These are phyloP conservation scores for Bombycilla garrulus DNA, from an alignment of 2,113 vertebrate genomes.

Conservation along the genomic window DNA sequence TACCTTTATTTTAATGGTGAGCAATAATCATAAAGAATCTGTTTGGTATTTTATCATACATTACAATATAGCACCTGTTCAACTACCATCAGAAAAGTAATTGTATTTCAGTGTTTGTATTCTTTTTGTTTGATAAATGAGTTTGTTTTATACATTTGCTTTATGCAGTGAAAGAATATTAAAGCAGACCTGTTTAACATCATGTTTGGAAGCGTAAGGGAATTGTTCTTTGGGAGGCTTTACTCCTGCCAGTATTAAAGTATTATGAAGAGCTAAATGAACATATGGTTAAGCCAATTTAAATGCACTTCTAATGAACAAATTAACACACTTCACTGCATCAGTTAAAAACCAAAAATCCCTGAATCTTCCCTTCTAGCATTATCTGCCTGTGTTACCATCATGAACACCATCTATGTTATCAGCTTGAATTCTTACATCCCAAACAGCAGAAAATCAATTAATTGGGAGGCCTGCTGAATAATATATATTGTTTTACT, in stretches of 20 bases:
- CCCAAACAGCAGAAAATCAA: not conserved
- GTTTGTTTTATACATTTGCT: constrained; percentile 52
- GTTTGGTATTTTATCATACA: not conserved
- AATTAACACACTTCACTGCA: not conserved
- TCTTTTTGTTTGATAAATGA: constrained; percentile 44
- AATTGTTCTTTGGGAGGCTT: constrained; percentile 2
- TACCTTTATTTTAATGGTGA: not conserved
- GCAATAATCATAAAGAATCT: constrained; percentile 3
- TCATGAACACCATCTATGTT: not conserved
- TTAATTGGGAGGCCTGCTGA: not conserved
- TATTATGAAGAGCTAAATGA: constrained; percentile 27
- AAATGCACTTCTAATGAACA: constrained; percentile 23
- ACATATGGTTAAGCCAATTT: not conserved
- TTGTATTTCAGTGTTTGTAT: not conserved
- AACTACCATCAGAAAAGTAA: constrained; percentile 16
- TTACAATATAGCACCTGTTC: constrained; percentile 37
- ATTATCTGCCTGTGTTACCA: not conserved
- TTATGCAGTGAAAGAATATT: constrained; percentile 45
- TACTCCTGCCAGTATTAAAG: not conserved
- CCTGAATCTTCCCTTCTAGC: not conserved
- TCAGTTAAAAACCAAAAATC: not conserved
- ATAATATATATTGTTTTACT: not conserved
- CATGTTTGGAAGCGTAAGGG: not conserved
- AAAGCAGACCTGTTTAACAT: constrained; percentile 40
- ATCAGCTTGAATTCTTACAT: not conserved